phyloP scores from a whole-genome alignment of 2,888 invertebrate species.

The Pinctada fucata region DNA sequence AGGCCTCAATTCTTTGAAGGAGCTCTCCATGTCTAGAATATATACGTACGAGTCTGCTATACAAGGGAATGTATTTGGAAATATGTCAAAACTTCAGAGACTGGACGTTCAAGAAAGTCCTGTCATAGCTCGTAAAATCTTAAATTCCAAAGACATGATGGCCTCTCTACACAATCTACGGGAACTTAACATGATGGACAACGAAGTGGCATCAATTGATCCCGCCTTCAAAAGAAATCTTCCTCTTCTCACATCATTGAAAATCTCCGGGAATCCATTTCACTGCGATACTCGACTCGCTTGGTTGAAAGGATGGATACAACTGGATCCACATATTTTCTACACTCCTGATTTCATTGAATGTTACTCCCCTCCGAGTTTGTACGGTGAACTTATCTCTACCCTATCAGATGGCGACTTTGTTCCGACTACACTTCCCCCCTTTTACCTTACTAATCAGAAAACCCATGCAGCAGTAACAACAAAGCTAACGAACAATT shows the following conservation, averaged over 20 bases:
- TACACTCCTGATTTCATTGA: conserved; percentile 39
- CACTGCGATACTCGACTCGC: conserved; percentile 88
- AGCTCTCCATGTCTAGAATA: conserved; percentile 56
- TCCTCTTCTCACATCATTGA: conserved; percentile 47
- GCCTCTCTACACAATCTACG: conserved; percentile 46
- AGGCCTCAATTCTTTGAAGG: conserved; percentile 50
- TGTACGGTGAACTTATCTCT: conserved; percentile 47
- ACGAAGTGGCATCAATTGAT: conserved; percentile 50
- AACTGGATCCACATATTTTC: conserved; percentile 46
- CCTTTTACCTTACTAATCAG: conserved; percentile 6
- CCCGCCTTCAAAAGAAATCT: conserved; percentile 43
- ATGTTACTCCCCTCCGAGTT: conserved; percentile 50
- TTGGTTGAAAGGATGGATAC: conserved; percentile 83
- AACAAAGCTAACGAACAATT: neutral
- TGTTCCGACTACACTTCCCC: conserved; percentile 30
- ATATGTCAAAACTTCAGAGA: conserved; percentile 44
- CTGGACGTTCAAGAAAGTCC: conserved; percentile 59
- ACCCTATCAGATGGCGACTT: conserved; percentile 37
- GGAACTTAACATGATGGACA: conserved; percentile 56
- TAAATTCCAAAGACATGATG: conserved; percentile 45
- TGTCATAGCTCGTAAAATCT: conserved; percentile 47
- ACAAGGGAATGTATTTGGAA: conserved; percentile 56
- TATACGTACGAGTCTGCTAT: conserved; percentile 43
- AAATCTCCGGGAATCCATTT: conserved; percentile 88
- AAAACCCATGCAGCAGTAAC: neutral